Base-by-base conservation (phyloP, 2,113 vertebrate genomes). In the Thunnus maccoyii region DNA sequence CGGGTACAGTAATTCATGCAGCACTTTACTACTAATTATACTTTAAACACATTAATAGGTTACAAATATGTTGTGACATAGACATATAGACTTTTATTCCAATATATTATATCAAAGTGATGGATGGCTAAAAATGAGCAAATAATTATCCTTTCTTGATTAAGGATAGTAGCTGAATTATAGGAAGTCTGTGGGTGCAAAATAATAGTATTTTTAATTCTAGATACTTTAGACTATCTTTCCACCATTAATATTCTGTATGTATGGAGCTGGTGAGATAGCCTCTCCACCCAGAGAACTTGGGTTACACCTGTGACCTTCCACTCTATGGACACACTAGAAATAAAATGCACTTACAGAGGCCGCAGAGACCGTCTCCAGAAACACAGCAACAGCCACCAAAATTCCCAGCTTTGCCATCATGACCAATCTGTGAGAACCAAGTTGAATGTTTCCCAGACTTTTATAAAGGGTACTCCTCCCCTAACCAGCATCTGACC, bases 401-500 rank as follows among this genome's bases (percentile, higher is more conserved):
- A 95, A 48, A 80, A 94, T 65, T 69, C 80, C 87, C 88, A 95
- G 89, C 81, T 10, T 90, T 27, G 58, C 87, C 96, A 97, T 97
- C 81, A 25, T 76, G 86, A 76, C n/a, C 62, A 10, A 12, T 47
- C 58, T 76, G 54, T 61, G 50, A 78, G 3, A 67, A 83, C 18
- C 51, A 52, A 20, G 67, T 10, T 18, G 52, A 44, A 20, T 6
- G 12, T 25, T 0, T 3, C 6, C 2, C 46, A 22, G n/a, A 52
- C 62, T 81, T 92, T 90, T 94, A 94, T 90, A 86, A 61, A 22
- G 76, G 16, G 56, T 48, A 46, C 68, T 32, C 76, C 78, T 54
- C 84, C 70, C 72, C 69, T 60, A 22, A 54, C 65, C 52, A 73
- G 55, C 81, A 84, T 13, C 74, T 70, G 83, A 83, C 25, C 56